These are phyloP conservation scores for Notodonta ziczac DNA, from an alignment of 2,888 invertebrate species.

Conservation along the genomic window DNA sequence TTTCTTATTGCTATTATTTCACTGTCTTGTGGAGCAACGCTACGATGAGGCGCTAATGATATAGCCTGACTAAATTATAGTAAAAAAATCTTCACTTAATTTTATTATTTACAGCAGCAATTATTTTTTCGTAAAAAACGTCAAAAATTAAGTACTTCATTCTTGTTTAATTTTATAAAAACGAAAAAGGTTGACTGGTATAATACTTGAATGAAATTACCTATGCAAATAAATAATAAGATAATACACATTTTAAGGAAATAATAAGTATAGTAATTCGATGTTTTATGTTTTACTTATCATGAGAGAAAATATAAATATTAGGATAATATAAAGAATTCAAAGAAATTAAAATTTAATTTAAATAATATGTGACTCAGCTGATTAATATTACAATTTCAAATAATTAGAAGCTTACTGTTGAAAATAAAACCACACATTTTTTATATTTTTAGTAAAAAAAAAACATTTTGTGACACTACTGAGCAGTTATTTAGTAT, in stretches of 20 bases:
- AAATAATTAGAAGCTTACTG: not conserved
- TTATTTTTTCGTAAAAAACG: slow-evolving; percentile 19
- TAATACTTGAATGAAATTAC: too few relatives aligned
- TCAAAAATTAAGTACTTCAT: slow-evolving; percentile 32
- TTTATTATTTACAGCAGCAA: slow-evolving; percentile 54
- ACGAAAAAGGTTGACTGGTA: not conserved
- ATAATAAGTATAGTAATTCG: slow-evolving; percentile 30
- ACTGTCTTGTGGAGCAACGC: slow-evolving; percentile 35
- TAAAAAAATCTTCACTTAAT: slow-evolving; percentile 40
- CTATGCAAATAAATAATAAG: slow-evolving; percentile 11
- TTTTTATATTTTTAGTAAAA: too few relatives aligned
- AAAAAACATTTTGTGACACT: too few relatives aligned
- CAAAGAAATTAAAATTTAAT: not conserved
- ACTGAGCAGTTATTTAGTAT: not conserved
- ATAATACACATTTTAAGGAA: too few relatives aligned
- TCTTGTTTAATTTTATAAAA: not conserved
- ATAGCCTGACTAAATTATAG: slow-evolving; percentile 32
- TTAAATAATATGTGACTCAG: not conserved
- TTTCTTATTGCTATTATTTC: slow-evolving; percentile 74
- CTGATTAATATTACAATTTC: not conserved
- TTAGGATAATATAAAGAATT: not conserved
- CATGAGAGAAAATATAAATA: not conserved
- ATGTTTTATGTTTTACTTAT: slow-evolving; percentile 23
- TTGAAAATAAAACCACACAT: not conserved
- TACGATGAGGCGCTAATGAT: slow-evolving; percentile 24